These are phyloP conservation scores for Gallinago jamesoni DNA, from an alignment of 2,113 vertebrate genomes.

Conservation along the genomic window DNA sequence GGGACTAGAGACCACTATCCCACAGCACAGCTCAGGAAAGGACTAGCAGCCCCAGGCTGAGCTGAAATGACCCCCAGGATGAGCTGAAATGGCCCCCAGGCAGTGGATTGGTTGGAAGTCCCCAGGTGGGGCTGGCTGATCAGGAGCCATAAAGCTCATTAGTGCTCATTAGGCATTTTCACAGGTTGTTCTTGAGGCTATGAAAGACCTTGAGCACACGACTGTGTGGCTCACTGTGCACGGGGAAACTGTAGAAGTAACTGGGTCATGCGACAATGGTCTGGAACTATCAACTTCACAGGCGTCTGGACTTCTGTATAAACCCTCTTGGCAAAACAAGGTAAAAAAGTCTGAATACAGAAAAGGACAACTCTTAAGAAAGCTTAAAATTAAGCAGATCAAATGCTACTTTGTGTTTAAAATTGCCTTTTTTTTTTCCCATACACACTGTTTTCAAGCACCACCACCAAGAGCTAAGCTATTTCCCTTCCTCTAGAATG, in stretches of 20 bases:
- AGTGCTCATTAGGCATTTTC: neutral
- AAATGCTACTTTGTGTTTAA: neutral
- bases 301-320: neutral
- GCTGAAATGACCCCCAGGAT: neutral
- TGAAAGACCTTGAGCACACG: neutral
- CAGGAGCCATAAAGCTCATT: fast-evolving
- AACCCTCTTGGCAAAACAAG: neutral
- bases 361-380: neutral
- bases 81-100: too few relatives aligned
- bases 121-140: neutral
- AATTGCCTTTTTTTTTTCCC: neutral
- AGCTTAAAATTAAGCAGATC: neutral
- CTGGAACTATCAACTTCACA: neutral
- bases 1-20: neutral
- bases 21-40: neutral
- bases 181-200: neutral
- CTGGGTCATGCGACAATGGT: neutral
- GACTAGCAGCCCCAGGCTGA: neutral
- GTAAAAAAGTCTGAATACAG: neutral
- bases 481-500: neutral
- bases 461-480: neutral
- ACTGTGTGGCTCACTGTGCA: fast-evolving
- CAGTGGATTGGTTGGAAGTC: neutral
- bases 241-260: neutral
- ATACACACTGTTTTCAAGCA: neutral